Evolutionary conservation across 35 echinoderm and acorn worm genomes (phyloP).

Genomic region (Amphiura filiformis): DNA sequence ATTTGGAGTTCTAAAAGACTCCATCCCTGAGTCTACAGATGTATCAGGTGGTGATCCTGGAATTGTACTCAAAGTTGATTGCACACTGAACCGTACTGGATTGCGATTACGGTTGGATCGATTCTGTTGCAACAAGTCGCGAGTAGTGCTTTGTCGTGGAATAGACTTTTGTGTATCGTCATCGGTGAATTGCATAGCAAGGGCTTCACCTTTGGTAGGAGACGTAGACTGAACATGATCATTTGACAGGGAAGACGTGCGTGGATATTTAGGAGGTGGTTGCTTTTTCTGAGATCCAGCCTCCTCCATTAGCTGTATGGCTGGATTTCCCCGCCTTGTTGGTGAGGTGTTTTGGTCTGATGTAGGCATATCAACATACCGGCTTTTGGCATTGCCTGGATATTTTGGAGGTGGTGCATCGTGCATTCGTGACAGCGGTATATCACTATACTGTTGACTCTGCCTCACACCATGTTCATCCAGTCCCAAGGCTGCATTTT

Average conservation of each 20-base stretch:
- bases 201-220: neutral
- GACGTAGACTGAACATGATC: neutral
- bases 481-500: neutral
- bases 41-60: slow-evolving; percentile 8
- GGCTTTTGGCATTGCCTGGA: neutral
- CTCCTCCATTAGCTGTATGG: too few species aligned
- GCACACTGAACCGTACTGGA: neutral
- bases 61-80: neutral
- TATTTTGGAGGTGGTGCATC: neutral
- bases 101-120: neutral
- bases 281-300: neutral
- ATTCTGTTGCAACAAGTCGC: neutral
- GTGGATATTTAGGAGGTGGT: neutral
- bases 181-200: neutral
- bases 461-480: neutral
- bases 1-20: slow-evolving; percentile 7
- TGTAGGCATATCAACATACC: slow-evolving; percentile 18
- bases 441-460: neutral
- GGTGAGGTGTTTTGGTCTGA: neutral
- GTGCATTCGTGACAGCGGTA: neutral
- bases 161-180: neutral
- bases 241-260: neutral
- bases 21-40: neutral
- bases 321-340: neutral
- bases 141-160: neutral